Conservation (phyloP, 2,888 invertebrate species). For the Cotesia congregata region DNA sequence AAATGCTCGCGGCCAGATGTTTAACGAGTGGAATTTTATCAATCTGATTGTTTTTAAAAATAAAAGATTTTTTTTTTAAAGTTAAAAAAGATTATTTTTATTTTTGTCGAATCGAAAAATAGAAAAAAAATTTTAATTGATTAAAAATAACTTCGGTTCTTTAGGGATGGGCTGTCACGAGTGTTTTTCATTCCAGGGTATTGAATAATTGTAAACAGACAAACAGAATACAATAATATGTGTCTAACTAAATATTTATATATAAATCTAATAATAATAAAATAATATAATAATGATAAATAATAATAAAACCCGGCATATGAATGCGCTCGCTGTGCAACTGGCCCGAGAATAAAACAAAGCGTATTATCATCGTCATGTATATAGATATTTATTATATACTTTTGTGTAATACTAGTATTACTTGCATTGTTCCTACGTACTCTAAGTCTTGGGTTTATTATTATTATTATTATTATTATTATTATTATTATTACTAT, state of each 20-base stretch:
- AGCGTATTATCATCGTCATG: conserved; percentile 35
- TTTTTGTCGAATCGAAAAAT: conserved; percentile 1
- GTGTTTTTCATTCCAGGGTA: not conserved
- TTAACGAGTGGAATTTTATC: conserved; percentile 52
- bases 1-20: conserved; percentile 54
- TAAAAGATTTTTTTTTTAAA: conserved; percentile 20
- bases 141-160: not conserved
- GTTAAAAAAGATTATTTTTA: conserved; percentile 11
- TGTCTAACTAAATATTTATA: not conserved
- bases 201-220: not conserved
- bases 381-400: conserved; percentile 51
- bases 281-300: conserved; percentile 14
- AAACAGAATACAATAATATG: conserved; percentile 6
- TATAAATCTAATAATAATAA: not conserved
- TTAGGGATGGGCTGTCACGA: not conserved
- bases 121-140: not conserved
- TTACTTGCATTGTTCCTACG: conserved; percentile 52
- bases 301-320: conserved; percentile 23
- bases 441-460: conserved; percentile 42
- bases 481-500: not conserved
- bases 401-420: conserved; percentile 62
- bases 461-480: conserved; percentile 21
- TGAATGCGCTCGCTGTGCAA: conserved; percentile 53
- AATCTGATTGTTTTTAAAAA: not conserved
- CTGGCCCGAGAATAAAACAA: conserved; percentile 46